Base-by-base conservation (phyloP, 2,113 vertebrate genomes). In the Corythaixoides concolor region DNA sequence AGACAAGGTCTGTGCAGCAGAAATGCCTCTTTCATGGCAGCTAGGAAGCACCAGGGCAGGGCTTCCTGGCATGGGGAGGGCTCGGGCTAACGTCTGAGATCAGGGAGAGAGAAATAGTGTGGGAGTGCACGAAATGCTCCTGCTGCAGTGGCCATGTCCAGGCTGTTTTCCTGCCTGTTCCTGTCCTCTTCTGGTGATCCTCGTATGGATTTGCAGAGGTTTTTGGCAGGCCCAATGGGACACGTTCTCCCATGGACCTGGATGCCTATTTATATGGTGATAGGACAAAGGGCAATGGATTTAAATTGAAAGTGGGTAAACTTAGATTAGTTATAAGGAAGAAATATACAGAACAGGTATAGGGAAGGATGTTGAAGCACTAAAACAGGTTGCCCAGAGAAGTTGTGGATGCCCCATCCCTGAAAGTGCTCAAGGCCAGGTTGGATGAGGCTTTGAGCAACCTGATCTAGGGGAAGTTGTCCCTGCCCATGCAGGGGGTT, bases 11-110 rank as follows among this genome's bases (percentile, higher is more conserved):
- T 55, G 55, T 35, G 56, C 32, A 47, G 56, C 9, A 92, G 74
- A 15, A 59, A 56, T 24, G 8, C 32, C 33, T 76, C 30, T 43
- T 1, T 0, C 0, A 0, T 2, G 41, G 22, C 23, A 37, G 49
- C 39, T 12, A 17, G 17, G 8, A 33, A 74, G 73, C 11, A 11
- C 4, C 12, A 56, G 49, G 62, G 24, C 58, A 90, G 52, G 30
- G 41, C 35, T 73, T 68, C 33, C 28, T 2, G 0, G 15, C 2
- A 0, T 11, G 17, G 35, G 23, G 8, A 62, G 45, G 6, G 30
- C 35, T 82, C 2, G 1, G 35, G 14, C 17, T 68, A n/a, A 56
- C 0, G 1, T 2, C 20, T 22, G 22, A n/a, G 12, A 8, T 39
- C 4, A 18, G 8, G 39, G 26, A 15, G 22, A 24, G 22, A 8